Base-by-base conservation (phyloP, 2,113 vertebrate species). In the Entelurus aequoreus region DNA sequence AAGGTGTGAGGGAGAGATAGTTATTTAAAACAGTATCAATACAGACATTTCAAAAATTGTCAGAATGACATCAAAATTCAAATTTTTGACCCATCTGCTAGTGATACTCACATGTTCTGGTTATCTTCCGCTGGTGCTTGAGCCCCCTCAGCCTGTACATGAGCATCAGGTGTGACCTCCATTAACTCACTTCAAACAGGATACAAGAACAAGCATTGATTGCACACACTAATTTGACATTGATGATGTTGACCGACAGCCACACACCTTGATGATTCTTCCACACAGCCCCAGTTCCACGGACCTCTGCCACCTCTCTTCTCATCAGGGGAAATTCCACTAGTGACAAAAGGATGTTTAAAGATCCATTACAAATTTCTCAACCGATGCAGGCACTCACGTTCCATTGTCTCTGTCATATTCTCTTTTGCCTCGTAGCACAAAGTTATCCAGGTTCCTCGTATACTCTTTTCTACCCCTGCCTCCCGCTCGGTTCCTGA, bases 351-450 rank as follows among this genome's bases (percentile, higher is more conserved):
- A 38, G 15, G 28, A 7, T 35, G 10, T 21, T 52, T 13, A 71
- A 6, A 13, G 36, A 1, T 48, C 16, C 1, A 50, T 14, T 12
- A 57, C 52, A 9, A 47, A 47, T 11, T 5, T 15, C 21, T 9
- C 21, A n/a, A 12, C 8, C 12, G 38, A 11, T 57, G 46, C 5
- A 49, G 13, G 44, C 65, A 35, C 89, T 93, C 85, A 93, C 93
- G 1, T 85, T 88, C 90, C 89, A 64, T 86, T 90, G 40, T 90
- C 90, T 54, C 92, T 88, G 73, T 96, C 94, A 76, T 89, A 93
- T 55, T 93, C 94, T 38, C 79, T 56, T 71, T 92, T 96, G 65
- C 92, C 92, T 82, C 93, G 90, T 37, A 68, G 84, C 79, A 91
- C 91, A 77, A 90, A 91, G 68, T 79, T 74, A 60, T 91, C 86